Percentiles rank a stretch among this genome's conserved stretches.
These are phyloP conservation scores for Aphaenogaster ashmeadi DNA, from an alignment of 1,140 invertebrate species.

Conservation along the genomic window DNA sequence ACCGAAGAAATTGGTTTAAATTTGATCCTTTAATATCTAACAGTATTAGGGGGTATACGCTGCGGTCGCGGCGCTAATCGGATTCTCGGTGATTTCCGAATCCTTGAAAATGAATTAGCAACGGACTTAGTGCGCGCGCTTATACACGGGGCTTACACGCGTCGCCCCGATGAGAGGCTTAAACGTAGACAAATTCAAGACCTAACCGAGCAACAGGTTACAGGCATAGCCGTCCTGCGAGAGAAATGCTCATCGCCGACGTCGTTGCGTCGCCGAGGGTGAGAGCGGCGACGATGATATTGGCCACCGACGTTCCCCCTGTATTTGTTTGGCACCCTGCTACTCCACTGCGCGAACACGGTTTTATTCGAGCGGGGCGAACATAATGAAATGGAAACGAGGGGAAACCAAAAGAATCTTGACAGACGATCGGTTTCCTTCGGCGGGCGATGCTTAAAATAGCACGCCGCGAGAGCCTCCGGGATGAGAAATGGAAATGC, in stretches of 20 bases:
- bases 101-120: conserved; percentile 73
- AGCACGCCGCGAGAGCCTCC: neutral
- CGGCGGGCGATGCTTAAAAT: conserved; percentile 36
- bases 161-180: conserved; percentile 63
- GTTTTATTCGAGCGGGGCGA: conserved; percentile 21
- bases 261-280: conserved; percentile 21
- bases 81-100: conserved; percentile 72
- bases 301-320: neutral
- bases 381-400: conserved; percentile 28
- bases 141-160: neutral
- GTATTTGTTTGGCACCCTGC: conserved; percentile 3
- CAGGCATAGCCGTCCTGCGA: conserved; percentile 50
- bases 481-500: conserved; percentile 26
- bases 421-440: conserved; percentile 40
- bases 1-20: too few species aligned
- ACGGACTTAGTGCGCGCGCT: conserved; percentile 57
- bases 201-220: conserved; percentile 78
- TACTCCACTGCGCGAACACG: neutral
- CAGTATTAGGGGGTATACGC: too few species aligned
- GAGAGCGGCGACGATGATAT: neutral
- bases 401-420: conserved; percentile 11
- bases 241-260: conserved; percentile 49
- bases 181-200: conserved; percentile 77
- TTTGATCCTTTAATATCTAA: too few species aligned
- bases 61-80: conserved; percentile 60